Evolutionary conservation across 2,797 vertebrate genomes (phyloP).

Genomic region (Cuculus canorus): DNA sequence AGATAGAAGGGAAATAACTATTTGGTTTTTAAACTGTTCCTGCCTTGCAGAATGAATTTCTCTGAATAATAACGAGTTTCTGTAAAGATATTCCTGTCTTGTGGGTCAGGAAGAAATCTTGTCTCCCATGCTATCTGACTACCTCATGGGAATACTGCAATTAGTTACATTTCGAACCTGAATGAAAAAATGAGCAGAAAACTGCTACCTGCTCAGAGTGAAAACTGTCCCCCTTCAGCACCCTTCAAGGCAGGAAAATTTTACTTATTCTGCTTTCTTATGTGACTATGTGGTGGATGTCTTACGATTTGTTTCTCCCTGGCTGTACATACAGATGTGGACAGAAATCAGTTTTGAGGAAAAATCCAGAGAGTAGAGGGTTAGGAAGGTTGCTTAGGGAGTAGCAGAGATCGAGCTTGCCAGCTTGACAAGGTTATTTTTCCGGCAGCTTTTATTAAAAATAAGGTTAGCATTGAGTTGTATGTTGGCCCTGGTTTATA

Average conservation of each 20-base stretch:
- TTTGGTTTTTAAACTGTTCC: not conserved
- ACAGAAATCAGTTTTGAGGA: not conserved
- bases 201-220: not conserved
- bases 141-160: not conserved
- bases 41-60: not conserved
- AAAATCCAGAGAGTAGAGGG: not conserved
- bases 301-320: not conserved
- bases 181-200: not conserved
- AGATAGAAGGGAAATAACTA: not conserved
- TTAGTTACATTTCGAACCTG: not conserved
- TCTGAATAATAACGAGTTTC: not conserved
- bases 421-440: not conserved
- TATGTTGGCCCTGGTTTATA: not conserved
- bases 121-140: not conserved
- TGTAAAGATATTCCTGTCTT: not conserved
- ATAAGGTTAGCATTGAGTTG: not conserved
- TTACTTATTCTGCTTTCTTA: not conserved
- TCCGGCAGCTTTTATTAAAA: slow-evolving; percentile 1
- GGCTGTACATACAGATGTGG: not conserved
- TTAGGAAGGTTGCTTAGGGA: not conserved
- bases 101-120: not conserved
- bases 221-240: not conserved
- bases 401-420: not conserved
- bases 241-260: not conserved
- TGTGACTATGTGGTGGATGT: not conserved